Conservation (phyloP, 2,888 invertebrate genomes). For the Dorcus parallelipipedus region DNA sequence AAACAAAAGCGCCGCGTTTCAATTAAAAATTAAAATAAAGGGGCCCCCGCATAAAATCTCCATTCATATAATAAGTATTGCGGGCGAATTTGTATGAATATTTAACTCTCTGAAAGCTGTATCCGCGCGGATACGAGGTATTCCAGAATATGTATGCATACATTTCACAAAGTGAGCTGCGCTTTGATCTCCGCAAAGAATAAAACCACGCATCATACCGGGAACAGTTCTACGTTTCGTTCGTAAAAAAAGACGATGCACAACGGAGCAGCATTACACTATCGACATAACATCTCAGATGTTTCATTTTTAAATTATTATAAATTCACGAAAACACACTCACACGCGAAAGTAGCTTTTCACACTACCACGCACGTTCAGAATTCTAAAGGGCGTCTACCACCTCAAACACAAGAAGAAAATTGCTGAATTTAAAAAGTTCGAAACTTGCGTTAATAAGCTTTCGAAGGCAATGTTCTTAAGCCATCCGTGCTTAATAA, state of each 20-base stretch:
- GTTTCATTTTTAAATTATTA: too few species aligned
- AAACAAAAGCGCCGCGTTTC: not conserved
- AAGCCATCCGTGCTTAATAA: too few species aligned
- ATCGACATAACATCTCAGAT: too few species aligned
- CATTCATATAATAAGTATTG: slow-evolving; percentile 22
- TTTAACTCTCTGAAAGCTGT: slow-evolving; percentile 37
- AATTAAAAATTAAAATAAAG: slow-evolving; percentile 15
- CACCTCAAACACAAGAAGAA: not conserved
- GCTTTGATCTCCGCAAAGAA: slow-evolving; percentile 46
- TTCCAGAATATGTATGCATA: slow-evolving; percentile 38
- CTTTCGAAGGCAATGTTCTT: too few species aligned
- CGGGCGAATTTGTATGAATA: slow-evolving; percentile 31
- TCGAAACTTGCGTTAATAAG: too few species aligned
- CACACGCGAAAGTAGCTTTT: too few species aligned
- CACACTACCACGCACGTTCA: too few species aligned
- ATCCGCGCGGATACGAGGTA: slow-evolving; percentile 25
- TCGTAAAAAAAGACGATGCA: slow-evolving; percentile 11
- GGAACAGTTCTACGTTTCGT: not conserved
- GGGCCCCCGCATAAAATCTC: slow-evolving; percentile 16
- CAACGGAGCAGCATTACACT: not conserved
- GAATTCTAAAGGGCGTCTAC: too few species aligned
- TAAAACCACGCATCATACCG: slow-evolving; percentile 29
- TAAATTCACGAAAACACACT: too few species aligned
- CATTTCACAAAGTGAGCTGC: slow-evolving; percentile 39
- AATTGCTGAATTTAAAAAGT: not conserved